phyloP scores from a whole-genome alignment of 2,888 invertebrate genomes.

The Amiota mariae region DNA sequence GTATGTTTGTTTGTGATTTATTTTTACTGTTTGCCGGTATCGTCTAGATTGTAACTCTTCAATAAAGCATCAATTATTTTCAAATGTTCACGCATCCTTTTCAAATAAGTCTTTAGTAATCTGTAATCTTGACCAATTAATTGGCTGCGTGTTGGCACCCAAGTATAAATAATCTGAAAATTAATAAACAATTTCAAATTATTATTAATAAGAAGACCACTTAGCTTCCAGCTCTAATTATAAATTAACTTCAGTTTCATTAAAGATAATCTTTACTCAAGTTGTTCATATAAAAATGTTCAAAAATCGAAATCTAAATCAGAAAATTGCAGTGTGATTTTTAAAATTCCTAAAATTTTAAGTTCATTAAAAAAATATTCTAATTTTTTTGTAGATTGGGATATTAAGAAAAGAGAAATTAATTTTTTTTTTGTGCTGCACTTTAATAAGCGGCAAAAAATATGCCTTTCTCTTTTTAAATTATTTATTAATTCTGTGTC shows the following conservation, averaged over 20 bases:
- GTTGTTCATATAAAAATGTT: neutral
- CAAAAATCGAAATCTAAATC: constrained; percentile 2
- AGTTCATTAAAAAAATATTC: neutral
- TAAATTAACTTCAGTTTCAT: too few relatives aligned
- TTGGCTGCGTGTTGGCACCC: constrained; percentile 79
- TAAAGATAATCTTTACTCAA: neutral
- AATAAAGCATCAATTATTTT: constrained; percentile 78
- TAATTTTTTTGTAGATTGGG: too few relatives aligned
- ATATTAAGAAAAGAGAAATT: neutral
- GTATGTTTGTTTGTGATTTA: neutral
- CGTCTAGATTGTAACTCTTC: constrained; percentile 76
- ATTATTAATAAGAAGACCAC: too few relatives aligned
- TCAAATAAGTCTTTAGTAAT: constrained; percentile 74
- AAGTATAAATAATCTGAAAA: constrained; percentile 78
- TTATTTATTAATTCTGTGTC: too few relatives aligned
- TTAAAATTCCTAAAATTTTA: constrained; percentile 2
- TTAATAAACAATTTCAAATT: neutral
- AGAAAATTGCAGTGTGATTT: neutral
- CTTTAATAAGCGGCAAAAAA: too few relatives aligned
- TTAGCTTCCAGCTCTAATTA: too few relatives aligned
- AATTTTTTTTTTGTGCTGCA: too few relatives aligned
- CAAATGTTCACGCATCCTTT: constrained; percentile 77
- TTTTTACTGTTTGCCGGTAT: constrained; percentile 69
- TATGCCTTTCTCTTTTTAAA: too few relatives aligned
- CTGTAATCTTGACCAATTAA: constrained; percentile 75